A percentile compares a stretch with the other conserved stretches of the same genome.
Evolutionary conservation across 2,113 vertebrate genomes (phyloP).

Genomic region (Cepphus grylle): DNA sequence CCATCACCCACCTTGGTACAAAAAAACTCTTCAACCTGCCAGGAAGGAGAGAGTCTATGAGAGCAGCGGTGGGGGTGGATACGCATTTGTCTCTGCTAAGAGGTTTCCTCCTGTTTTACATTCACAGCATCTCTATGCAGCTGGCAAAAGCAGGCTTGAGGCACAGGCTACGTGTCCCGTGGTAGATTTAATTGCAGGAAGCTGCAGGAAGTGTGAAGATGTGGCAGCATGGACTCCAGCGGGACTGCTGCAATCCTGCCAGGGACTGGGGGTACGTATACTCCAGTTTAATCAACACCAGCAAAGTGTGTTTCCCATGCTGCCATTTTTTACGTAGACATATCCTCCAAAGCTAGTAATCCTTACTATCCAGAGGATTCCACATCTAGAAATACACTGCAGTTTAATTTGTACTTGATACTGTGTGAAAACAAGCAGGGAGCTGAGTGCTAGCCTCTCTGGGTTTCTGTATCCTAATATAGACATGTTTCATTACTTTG

Average conservation of each 20-base stretch:
- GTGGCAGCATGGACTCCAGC: background rate
- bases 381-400: background rate
- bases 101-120: background rate
- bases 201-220: background rate
- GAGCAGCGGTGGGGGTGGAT: background rate
- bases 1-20: background rate
- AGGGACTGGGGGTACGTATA: background rate
- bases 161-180: background rate
- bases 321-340: slow-evolving; percentile 2
- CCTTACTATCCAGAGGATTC: slow-evolving; percentile 19
- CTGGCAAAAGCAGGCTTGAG: background rate
- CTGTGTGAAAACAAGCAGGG: background rate
- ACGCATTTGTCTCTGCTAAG: background rate
- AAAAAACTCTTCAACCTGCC: background rate
- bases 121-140: background rate
- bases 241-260: background rate
- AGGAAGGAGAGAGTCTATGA: background rate
- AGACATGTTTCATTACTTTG: slow-evolving; percentile 21
- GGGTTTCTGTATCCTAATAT: slow-evolving; percentile 5
- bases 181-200: background rate
- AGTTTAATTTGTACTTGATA: slow-evolving; percentile 35
- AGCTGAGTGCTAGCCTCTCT: background rate
- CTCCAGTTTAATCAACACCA: background rate
- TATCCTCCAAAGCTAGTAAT: slow-evolving; percentile 42
- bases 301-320: background rate